Conservation (phyloP, 2,113 vertebrate genomes). For the Ia io region DNA sequence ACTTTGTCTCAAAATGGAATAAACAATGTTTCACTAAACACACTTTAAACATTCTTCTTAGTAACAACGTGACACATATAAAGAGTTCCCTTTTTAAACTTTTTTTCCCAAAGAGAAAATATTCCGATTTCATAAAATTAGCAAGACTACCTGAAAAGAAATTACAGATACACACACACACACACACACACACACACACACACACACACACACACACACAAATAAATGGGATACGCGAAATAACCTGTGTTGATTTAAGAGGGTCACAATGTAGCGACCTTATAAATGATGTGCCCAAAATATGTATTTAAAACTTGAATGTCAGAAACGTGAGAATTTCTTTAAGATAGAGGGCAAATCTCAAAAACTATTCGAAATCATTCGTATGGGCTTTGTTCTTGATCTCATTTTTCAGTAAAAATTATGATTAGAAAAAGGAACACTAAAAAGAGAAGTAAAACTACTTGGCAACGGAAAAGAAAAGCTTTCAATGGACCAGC, state of each 20-base stretch:
- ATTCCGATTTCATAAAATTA: neutral
- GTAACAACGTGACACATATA: constrained; percentile 25
- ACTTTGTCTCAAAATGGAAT: constrained; percentile 40
- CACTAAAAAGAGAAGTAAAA: neutral
- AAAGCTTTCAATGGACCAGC: neutral
- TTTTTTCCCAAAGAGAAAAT: constrained; percentile 34
- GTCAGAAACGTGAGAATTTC: neutral
- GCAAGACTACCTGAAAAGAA: neutral
- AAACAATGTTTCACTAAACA: constrained; percentile 52
- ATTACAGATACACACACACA: neutral
- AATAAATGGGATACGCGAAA: neutral
- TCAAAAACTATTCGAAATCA: neutral
- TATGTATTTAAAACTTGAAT: neutral
- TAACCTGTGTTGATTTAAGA: neutral
- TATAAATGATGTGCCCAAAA: neutral
- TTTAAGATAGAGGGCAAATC: neutral
- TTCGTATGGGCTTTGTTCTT: neutral
- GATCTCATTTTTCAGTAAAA: constrained; percentile 8
- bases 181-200: no score
- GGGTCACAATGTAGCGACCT: neutral
- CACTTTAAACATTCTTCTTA: neutral
- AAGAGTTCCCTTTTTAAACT: neutral
- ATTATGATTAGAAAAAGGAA: neutral
- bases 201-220: no score
- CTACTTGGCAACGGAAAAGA: neutral